Conservation (phyloP, 2,113 vertebrate species). For the Tyrannus savana region DNA sequence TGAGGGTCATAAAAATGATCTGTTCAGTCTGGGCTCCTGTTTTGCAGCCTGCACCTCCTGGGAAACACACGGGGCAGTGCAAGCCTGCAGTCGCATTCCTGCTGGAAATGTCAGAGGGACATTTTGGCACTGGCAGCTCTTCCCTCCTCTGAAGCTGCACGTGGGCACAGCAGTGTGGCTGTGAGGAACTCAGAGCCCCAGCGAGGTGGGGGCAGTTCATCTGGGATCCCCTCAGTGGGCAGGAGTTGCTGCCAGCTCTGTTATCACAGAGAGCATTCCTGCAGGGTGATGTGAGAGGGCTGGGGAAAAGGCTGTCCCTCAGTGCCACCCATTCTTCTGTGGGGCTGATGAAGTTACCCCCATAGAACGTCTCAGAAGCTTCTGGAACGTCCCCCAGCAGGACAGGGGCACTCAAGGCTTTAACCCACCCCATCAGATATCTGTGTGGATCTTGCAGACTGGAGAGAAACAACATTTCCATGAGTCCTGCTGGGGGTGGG, state of each 20-base stretch:
- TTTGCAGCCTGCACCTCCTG: not conserved
- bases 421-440: accelerated
- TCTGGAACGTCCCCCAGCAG: not conserved
- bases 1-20: not conserved
- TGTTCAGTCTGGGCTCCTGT: not conserved
- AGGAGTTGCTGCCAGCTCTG: not conserved
- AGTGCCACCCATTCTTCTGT: accelerated
- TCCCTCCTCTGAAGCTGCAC: not conserved
- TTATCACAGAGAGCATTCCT: not conserved
- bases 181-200: accelerated
- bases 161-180: not conserved
- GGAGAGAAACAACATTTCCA: not conserved
- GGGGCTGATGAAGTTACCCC: not conserved
- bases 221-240: not conserved
- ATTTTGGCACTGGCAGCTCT: not conserved
- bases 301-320: not conserved
- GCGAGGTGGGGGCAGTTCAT: not conserved
- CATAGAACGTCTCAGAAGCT: accelerated
- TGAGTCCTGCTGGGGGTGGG: not conserved
- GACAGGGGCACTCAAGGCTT: not conserved
- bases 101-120: not conserved
- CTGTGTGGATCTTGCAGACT: not conserved
- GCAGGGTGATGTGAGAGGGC: not conserved
- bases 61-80: not conserved
- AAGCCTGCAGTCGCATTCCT: not conserved